These are phyloP conservation scores for Dasypogon diadema DNA, from an alignment of 2,888 invertebrate species.

Conservation along the genomic window DNA sequence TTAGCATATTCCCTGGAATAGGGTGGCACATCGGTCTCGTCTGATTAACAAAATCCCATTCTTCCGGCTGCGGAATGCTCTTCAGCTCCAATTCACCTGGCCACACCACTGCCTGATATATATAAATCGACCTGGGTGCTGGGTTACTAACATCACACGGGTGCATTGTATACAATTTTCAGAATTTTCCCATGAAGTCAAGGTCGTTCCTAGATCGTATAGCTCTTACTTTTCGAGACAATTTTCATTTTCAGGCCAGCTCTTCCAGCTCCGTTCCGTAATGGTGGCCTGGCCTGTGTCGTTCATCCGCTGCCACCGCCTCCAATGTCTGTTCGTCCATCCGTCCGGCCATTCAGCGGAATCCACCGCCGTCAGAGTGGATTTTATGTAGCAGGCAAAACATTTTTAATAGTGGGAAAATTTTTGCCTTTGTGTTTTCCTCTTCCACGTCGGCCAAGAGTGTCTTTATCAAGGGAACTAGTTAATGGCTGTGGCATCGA, in stretches of 20 bases:
- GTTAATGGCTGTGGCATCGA: background rate
- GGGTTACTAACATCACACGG: too few species aligned
- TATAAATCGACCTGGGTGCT: too few species aligned
- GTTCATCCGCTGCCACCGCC: too few species aligned
- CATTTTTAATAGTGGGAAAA: conserved; percentile 26
- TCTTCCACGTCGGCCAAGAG: background rate
- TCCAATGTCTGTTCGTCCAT: too few species aligned
- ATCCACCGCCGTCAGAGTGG: background rate
- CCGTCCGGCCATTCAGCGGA: too few species aligned
- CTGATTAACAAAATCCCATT: conserved; percentile 44
- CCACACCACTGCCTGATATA: too few species aligned
- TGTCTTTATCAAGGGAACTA: conserved; percentile 12
- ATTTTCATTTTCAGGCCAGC: conserved; percentile 44
- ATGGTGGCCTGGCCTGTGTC: too few species aligned
- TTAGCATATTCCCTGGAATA: conserved; percentile 5
- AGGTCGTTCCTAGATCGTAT: conserved; percentile 53
- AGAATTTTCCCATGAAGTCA: conserved; percentile 54
- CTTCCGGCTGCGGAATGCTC: background rate
- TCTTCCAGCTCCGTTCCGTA: background rate
- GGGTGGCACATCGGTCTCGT: conserved; percentile 42
- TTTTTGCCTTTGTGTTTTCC: background rate
- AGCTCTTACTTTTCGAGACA: conserved; percentile 52
- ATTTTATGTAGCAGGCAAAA: conserved; percentile 13
- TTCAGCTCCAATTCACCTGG: background rate
- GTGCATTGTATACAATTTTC: conserved; percentile 6